Evolutionary conservation across 2,888 invertebrate species (phyloP).

Genomic region (Syrista parreyssii): DNA sequence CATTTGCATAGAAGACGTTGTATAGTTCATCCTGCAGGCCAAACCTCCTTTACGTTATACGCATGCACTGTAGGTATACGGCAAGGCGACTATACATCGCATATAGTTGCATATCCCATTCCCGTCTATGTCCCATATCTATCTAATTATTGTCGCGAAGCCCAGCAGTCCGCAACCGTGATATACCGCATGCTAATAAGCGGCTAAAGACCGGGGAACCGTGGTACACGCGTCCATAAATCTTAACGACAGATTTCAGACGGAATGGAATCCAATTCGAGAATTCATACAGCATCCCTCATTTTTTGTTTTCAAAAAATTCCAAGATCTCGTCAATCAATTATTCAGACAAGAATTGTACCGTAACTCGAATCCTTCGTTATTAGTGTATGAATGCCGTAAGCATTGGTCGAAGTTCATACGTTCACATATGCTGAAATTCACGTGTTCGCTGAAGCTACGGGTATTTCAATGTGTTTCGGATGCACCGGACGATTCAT

Average conservation of each 20-base stretch:
- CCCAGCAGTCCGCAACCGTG: slow-evolving; percentile 53
- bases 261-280: background rate
- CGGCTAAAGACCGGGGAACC: slow-evolving; percentile 64
- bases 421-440: slow-evolving; percentile 10
- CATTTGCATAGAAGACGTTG: slow-evolving; percentile 63
- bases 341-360: background rate
- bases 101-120: slow-evolving; percentile 35
- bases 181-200: slow-evolving; percentile 67
- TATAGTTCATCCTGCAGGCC: slow-evolving; percentile 39
- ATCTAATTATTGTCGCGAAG: slow-evolving; percentile 65
- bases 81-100: background rate
- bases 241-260: slow-evolving; percentile 43
- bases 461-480: slow-evolving; percentile 2
- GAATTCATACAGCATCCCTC: background rate
- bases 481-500: background rate
- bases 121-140: slow-evolving; percentile 62
- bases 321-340: background rate
- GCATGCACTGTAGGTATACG: slow-evolving; percentile 23
- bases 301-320: background rate
- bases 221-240: slow-evolving; percentile 58
- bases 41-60: slow-evolving; percentile 47
- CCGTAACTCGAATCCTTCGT: background rate
- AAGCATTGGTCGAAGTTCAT: slow-evolving; percentile 21
- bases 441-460: slow-evolving; percentile 19
- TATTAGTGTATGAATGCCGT: background rate